These are phyloP conservation scores for Sorex araneus DNA, from an alignment of 2,113 vertebrate genomes.

Conservation along the genomic window DNA sequence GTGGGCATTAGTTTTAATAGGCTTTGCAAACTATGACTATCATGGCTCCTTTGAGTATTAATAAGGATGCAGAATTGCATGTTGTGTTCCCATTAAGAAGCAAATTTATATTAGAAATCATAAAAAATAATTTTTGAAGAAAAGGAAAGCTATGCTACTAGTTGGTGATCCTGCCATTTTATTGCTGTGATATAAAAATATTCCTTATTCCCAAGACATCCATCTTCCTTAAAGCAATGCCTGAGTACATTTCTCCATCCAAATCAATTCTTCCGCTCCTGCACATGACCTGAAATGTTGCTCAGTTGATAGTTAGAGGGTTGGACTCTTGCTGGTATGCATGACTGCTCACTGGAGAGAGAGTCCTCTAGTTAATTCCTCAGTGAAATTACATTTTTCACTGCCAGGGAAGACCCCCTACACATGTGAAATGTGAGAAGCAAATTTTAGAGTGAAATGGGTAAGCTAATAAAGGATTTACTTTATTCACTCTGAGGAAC, in stretches of 20 bases:
- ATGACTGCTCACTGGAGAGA: not conserved
- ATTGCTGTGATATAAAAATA: conserved; percentile 35
- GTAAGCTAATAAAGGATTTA: not conserved
- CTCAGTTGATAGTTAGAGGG: not conserved
- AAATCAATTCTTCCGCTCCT: not conserved
- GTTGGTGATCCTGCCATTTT: not conserved
- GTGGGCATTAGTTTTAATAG: conserved; percentile 79
- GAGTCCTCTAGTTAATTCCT: not conserved
- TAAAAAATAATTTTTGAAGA: conserved; percentile 62
- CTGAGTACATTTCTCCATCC: not conserved
- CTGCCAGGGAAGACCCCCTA: not conserved
- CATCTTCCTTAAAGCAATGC: not conserved
- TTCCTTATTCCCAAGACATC: not conserved
- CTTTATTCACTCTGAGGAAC: not conserved
- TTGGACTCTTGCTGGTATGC: not conserved
- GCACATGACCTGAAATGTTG: not conserved
- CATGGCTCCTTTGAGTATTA: conserved; percentile 70
- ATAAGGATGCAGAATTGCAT: conserved; percentile 74
- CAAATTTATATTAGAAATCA: conserved; percentile 72
- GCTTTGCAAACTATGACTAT: conserved; percentile 70
- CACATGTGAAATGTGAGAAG: not conserved
- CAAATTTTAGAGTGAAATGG: not conserved
- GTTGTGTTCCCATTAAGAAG: conserved; percentile 65
- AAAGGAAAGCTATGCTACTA: conserved; percentile 36
- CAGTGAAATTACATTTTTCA: fast-evolving